These are phyloP conservation scores for Hydrotaea cyrtoneurina DNA, from an alignment of 2,888 invertebrate species.

Conservation along the genomic window DNA sequence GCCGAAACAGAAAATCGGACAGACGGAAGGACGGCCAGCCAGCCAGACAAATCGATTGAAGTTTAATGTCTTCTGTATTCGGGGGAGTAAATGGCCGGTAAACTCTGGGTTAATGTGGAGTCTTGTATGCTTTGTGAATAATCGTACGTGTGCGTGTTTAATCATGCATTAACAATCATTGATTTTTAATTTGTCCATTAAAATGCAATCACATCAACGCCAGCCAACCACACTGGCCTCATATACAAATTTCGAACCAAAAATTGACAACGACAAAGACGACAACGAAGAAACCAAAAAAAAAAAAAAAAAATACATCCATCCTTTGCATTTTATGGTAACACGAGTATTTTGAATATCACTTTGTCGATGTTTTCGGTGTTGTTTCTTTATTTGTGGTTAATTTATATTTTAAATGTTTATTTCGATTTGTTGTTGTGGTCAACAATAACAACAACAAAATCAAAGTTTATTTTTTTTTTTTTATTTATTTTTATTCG, in stretches of 20 bases:
- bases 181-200: constrained; percentile 79
- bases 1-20: background rate
- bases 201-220: constrained; percentile 77
- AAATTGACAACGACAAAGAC: background rate
- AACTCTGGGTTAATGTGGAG: background rate
- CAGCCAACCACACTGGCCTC: constrained; percentile 40
- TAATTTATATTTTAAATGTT: constrained; percentile 17
- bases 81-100: background rate
- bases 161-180: constrained; percentile 70
- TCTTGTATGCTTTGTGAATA: background rate
- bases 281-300: background rate
- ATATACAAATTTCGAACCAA: constrained; percentile 1
- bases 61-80: constrained; percentile 43
- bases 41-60: constrained; percentile 59
- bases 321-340: constrained; percentile 52
- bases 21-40: background rate
- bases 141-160: constrained; percentile 73
- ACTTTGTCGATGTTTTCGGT: background rate
- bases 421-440: constrained; percentile 12
- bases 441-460: background rate
- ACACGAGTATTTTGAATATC: constrained; percentile 1
- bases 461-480: background rate
- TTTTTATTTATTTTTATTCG: background rate
- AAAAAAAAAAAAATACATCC: background rate
- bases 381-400: background rate